Conservation (phyloP, 2,888 invertebrate species). For the Operophtera brumata region DNA sequence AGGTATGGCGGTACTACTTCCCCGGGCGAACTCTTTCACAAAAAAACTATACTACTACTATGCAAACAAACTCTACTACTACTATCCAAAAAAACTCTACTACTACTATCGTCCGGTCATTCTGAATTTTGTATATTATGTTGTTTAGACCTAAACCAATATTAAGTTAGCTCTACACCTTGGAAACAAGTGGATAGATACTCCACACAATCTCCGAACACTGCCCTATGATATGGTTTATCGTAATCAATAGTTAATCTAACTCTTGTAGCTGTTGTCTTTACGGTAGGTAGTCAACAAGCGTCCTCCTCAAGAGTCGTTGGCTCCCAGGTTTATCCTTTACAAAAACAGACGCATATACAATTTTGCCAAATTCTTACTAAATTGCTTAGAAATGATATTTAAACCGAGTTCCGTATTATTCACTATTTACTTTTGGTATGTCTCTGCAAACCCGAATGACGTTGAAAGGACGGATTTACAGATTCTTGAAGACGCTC, state of each 20-base stretch:
- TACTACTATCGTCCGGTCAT: too few relatives aligned
- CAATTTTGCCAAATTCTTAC: background rate
- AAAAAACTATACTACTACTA: too few relatives aligned
- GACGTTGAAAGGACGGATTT: constrained; percentile 37
- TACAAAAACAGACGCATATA: background rate
- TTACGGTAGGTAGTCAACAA: constrained; percentile 40
- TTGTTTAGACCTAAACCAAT: too few relatives aligned
- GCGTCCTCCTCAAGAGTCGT: constrained; percentile 17
- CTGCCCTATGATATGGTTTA: constrained; percentile 34
- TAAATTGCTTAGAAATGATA: constrained; percentile 3
- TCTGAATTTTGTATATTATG: too few relatives aligned
- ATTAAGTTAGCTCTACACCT: background rate
- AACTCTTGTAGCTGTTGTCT: constrained; percentile 39
- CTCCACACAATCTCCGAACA: constrained; percentile 9
- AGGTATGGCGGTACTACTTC: too few relatives aligned
- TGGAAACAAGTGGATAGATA: constrained; percentile 11
- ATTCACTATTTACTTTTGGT: background rate
- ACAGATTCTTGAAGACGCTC: constrained; percentile 61
- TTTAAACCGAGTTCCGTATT: background rate
- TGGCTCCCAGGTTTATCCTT: constrained; percentile 18
- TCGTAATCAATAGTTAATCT: constrained; percentile 42
- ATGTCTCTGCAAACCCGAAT: background rate
- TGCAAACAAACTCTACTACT: too few relatives aligned
- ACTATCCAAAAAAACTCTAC: too few relatives aligned
- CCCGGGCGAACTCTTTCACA: too few relatives aligned